Evolutionary conservation across 2,888 invertebrate genomes (phyloP).

Genomic region (Phyto melanocephala): DNA sequence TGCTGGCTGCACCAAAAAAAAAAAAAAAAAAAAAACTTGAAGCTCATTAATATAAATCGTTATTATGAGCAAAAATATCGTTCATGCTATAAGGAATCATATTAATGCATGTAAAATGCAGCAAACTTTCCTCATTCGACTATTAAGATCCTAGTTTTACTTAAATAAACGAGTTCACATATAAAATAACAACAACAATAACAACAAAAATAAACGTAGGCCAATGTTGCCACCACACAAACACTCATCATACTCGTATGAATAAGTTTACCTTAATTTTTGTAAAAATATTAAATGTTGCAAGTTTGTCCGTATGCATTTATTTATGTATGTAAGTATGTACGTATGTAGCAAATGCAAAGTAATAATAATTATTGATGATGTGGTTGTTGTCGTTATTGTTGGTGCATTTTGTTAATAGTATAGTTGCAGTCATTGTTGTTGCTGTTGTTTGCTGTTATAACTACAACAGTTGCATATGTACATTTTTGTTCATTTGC

Average conservation of each 20-base stretch:
- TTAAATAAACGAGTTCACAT: constrained; percentile 61
- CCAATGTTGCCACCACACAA: constrained; percentile 17
- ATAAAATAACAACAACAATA: neutral
- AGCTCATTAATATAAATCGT: constrained; percentile 70
- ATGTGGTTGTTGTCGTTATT: constrained; percentile 60
- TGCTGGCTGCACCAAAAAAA: neutral
- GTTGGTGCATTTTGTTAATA: constrained; percentile 52
- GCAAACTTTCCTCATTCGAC: constrained; percentile 48
- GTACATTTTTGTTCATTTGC: constrained; percentile 58
- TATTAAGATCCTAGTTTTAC: constrained; percentile 58
- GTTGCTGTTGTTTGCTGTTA: constrained; percentile 45
- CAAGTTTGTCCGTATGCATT: constrained; percentile 4
- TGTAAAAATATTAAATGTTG: constrained; percentile 54
- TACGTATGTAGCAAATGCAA: constrained; percentile 50
- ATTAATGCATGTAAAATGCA: constrained; percentile 59
- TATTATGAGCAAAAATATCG: constrained; percentile 66
- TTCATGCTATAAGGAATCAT: constrained; percentile 60
- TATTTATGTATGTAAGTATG: neutral
- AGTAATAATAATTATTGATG: constrained; percentile 69
- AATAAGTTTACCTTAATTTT: constrained; percentile 2
- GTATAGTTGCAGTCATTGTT: constrained; percentile 35
- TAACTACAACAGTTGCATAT: constrained; percentile 57
- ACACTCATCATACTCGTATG: neutral
- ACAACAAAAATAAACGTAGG: constrained; percentile 5
- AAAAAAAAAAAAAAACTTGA: constrained; percentile 58